Evolutionary conservation across 2,888 invertebrate genomes (phyloP).

Genomic region (Nomada hirtipes): DNA sequence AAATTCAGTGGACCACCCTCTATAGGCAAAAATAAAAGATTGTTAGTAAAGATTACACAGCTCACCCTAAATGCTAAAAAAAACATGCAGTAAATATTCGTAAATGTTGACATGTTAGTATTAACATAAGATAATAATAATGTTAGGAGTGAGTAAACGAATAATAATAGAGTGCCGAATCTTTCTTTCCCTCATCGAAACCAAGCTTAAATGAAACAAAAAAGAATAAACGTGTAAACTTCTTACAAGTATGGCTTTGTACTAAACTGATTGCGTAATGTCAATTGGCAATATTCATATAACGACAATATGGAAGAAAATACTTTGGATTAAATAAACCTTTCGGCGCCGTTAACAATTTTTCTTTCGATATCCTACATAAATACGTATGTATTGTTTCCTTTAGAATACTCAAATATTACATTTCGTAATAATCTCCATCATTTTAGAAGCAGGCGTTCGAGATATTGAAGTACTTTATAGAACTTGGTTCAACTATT

Average conservation of each 20-base stretch:
- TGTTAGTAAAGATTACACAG: constrained; percentile 53
- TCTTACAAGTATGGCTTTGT: constrained; percentile 39
- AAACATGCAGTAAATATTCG: constrained; percentile 66
- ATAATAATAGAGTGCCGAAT: constrained; percentile 39
- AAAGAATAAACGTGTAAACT: constrained; percentile 12
- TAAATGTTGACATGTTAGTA: constrained; percentile 55
- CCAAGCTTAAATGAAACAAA: constrained; percentile 24
- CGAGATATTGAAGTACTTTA: constrained; percentile 20
- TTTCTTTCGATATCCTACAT: not conserved
- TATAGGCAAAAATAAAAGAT: constrained; percentile 30
- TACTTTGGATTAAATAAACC: constrained; percentile 15
- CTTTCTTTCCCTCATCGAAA: constrained; percentile 5
- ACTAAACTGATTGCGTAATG: constrained; percentile 41
- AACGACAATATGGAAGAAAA: constrained; percentile 12
- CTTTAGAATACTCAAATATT: constrained; percentile 12
- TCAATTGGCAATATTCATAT: constrained; percentile 10
- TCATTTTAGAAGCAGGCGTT: constrained; percentile 11
- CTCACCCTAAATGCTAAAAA: constrained; percentile 62
- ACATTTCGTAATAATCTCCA: constrained; percentile 11
- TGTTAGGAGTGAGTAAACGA: constrained; percentile 27
- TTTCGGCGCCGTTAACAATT: constrained; percentile 23
- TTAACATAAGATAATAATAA: constrained; percentile 44
- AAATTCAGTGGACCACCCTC: constrained; percentile 47
- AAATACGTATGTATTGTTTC: not conserved
- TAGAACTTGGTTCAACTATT: constrained; percentile 28